Evolutionary conservation across 2,888 invertebrate genomes (phyloP).

Genomic region (Pachliopta kotzebuea): DNA sequence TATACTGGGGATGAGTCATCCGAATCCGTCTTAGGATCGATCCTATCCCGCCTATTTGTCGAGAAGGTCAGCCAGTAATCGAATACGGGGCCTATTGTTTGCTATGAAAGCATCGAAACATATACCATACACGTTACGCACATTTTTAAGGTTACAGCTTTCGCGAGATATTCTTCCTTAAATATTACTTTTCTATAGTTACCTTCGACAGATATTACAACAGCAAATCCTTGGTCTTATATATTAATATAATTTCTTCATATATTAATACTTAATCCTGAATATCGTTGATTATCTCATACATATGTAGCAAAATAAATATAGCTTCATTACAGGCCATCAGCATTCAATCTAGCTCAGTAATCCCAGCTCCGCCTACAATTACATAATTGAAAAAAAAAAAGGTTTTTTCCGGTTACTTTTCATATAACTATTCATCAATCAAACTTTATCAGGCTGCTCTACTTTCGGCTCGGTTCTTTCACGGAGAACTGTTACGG

Average conservation of each 20-base stretch:
- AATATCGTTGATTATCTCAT: too few species aligned
- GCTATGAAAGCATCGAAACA: slow-evolving; percentile 34
- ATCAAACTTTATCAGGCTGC: slow-evolving; percentile 15
- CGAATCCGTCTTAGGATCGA: slow-evolving; percentile 66
- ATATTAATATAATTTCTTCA: too few species aligned
- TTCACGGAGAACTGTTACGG: slow-evolving; percentile 8
- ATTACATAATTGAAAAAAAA: not conserved
- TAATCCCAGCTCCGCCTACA: not conserved
- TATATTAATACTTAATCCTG: too few species aligned
- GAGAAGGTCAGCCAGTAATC: slow-evolving; percentile 54
- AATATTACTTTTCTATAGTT: not conserved
- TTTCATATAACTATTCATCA: slow-evolving; percentile 13
- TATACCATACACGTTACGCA: not conserved
- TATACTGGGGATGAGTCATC: slow-evolving; percentile 67
- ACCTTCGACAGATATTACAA: too few species aligned
- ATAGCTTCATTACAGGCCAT: not conserved
- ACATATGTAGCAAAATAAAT: too few species aligned
- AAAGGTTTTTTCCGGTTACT: not conserved
- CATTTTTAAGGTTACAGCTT: not conserved
- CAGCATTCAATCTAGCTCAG: not conserved
- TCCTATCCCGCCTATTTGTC: slow-evolving; percentile 59
- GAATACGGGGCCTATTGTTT: slow-evolving; percentile 54
- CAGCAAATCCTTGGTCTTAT: too few species aligned
- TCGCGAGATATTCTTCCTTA: not conserved
- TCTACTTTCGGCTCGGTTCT: slow-evolving; percentile 10